Conservation (phyloP, 2,113 vertebrate genomes). For the Xiphorhynchus elegans region DNA sequence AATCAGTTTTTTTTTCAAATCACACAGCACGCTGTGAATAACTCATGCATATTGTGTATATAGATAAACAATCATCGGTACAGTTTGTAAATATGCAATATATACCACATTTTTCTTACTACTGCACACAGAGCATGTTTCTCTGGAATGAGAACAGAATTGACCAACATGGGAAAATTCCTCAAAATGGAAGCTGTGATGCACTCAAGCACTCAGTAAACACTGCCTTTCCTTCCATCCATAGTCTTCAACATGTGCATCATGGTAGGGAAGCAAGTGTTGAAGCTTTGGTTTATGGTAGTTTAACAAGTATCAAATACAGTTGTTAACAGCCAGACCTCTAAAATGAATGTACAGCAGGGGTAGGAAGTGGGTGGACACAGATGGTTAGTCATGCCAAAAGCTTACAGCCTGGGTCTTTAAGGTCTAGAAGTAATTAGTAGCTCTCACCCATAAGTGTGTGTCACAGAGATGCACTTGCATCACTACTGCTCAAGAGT, state of each 20-base stretch:
- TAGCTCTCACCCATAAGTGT: background rate
- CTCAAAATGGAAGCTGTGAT: background rate
- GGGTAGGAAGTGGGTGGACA: background rate
- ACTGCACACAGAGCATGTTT: background rate
- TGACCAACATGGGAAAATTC: background rate
- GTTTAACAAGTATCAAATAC: background rate
- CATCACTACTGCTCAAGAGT: background rate
- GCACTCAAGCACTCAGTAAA: background rate
- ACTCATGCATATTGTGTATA: background rate
- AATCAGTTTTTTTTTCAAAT: background rate
- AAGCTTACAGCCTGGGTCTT: background rate
- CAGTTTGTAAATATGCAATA: background rate
- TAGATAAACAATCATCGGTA: background rate
- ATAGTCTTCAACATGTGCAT: background rate
- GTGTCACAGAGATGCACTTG: background rate
- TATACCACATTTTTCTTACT: background rate
- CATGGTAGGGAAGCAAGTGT: background rate
- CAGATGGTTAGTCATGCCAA: constrained; percentile 5
- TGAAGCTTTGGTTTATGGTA: background rate
- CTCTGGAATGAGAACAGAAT: background rate
- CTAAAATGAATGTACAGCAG: background rate
- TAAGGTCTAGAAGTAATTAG: constrained; percentile 16
- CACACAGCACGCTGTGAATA: background rate
- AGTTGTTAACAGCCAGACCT: background rate
- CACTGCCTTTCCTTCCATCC: background rate